Evolutionary conservation across 2,797 vertebrate genomes (phyloP), one percentile per base, ranked within the genome.

Genomic region (Sphenopsis melanotis): DNA sequence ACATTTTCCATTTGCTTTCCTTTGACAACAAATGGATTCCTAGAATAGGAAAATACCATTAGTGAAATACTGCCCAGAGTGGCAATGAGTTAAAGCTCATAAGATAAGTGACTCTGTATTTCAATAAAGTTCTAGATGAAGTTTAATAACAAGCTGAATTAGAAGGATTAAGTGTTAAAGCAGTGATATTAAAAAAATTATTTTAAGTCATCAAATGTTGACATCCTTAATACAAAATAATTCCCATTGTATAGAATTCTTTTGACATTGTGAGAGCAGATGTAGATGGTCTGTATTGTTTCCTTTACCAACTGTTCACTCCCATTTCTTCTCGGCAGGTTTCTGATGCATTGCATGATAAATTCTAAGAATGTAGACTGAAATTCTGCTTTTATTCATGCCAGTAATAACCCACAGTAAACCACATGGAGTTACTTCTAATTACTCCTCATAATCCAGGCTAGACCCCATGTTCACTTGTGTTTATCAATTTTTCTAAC

Each of bases 1-100:
- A 92, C 97, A 98, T 26, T 80, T 93, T 50, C 87, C 94, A 34
- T 92, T 95, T 81, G 50, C 56, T 63, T 96, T 97, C 80, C 83
- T 95, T 88, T 95, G 97, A 94, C 98, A 98, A 89, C 95, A 97
- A 42, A 39, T 5, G 2, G 95, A 86, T 68, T 97, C 96, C 98
- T 98, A 76, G 78, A 96, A 95, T 27, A 88, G 39, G 39, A 91
- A 94, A 83, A 93, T n/a, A 37, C 27, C 34, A 63, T 76, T 50
- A 92, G 32, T 53, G 72, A 90, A 70, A 79, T 71, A 85, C 5
- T 74, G 36, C 37, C 34, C 32, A 75, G 66, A 68, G 66, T 15
- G 9, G 42, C 14, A 50, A 5, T 24, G 37, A 71, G n/a, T 57
- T 63, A 37, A 57, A 83, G 12, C 1, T 44, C 39, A 4, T 20